Conservation (phyloP, 2,113 vertebrate species). For the Tragelaphus buxtoni region DNA sequence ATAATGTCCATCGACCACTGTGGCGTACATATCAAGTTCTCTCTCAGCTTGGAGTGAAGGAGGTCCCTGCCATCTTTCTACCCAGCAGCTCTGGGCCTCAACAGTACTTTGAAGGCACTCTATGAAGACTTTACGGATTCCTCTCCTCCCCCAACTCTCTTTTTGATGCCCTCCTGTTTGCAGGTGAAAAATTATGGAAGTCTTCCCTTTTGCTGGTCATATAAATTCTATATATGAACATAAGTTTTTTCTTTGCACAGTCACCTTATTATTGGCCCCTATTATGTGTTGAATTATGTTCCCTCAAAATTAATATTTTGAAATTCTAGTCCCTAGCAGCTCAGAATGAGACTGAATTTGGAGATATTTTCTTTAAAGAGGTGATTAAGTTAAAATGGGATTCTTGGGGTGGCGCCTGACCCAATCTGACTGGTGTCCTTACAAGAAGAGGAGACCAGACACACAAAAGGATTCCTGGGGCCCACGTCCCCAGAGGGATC, state of each 20-base stretch:
- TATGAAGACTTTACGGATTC: not conserved
- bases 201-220: not conserved
- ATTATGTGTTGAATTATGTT: not conserved
- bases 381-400: not conserved
- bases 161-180: not conserved
- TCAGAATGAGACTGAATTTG: not conserved
- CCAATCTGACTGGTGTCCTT: not conserved
- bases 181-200: not conserved
- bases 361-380: not conserved
- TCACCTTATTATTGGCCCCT: not conserved
- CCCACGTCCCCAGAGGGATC: not conserved
- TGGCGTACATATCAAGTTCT: not conserved
- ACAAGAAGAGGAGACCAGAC: not conserved
- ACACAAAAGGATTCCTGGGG: not conserved
- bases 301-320: not conserved
- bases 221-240: not conserved
- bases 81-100: no score
- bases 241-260: not conserved
- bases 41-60: not conserved
- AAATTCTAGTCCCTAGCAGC: not conserved
- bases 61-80: rapidly evolving
- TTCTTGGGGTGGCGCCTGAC: not conserved
- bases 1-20: not conserved
- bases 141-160: rapidly evolving
- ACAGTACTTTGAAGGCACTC: not conserved